phyloP scores from a whole-genome alignment of 2,888 invertebrate species.

The Xanthorhoe designata region DNA sequence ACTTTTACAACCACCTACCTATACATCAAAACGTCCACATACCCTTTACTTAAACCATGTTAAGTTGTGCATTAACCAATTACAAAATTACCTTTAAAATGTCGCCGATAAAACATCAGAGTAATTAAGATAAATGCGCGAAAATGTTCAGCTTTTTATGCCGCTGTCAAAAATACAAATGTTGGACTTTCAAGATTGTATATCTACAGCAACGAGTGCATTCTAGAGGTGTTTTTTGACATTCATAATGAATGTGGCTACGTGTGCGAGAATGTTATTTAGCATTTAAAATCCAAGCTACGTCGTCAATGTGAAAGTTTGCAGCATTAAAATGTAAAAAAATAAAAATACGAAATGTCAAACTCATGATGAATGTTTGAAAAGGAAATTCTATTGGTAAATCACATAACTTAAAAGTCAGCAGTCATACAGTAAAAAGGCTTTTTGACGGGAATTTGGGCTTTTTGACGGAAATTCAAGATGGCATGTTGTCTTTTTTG shows the following conservation, averaged over 20 bases:
- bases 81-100: constrained; percentile 21
- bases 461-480: too few species aligned
- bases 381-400: too few species aligned
- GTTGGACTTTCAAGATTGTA: constrained; percentile 4
- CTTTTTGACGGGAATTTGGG: too few species aligned
- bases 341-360: too few species aligned
- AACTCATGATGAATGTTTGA: too few species aligned
- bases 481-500: too few species aligned
- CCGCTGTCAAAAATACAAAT: constrained; percentile 25
- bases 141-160: constrained; percentile 19
- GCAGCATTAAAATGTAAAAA: too few species aligned
- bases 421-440: too few species aligned
- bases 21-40: constrained; percentile 7
- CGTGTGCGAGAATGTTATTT: not conserved
- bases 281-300: not conserved
- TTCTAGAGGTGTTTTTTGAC: not conserved
- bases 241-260: not conserved
- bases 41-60: not conserved
- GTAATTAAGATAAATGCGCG: constrained; percentile 15
- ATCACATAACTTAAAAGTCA: too few species aligned
- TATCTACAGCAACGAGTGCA: constrained; percentile 5
- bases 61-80: constrained; percentile 13
- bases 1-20: not conserved
- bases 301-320: not conserved
- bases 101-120: constrained; percentile 14